Percentiles rank a stretch among this genome's conserved stretches.
Conservation (phyloP, 2,888 invertebrate genomes). For the Caenorhabditis sp. region DNA sequence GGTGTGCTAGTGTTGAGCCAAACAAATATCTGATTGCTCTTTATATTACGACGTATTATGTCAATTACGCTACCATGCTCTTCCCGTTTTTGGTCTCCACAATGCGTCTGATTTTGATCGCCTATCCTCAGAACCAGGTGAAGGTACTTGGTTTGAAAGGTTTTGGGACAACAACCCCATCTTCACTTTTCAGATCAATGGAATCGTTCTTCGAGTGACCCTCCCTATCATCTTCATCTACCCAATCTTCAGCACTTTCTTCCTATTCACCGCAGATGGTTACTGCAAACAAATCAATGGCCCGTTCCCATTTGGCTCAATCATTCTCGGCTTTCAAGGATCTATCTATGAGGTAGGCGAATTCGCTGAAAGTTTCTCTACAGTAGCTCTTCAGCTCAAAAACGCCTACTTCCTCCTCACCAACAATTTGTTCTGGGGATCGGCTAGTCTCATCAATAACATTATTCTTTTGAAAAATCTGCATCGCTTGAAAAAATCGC, state of each 20-base stretch:
- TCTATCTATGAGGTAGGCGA: slow-evolving; percentile 20
- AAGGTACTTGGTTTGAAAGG: too few species aligned
- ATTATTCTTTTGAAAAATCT: slow-evolving; percentile 27
- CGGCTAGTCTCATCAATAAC: slow-evolving; percentile 22
- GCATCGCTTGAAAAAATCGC: background rate
- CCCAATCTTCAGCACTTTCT: slow-evolving; percentile 37
- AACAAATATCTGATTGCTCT: slow-evolving; percentile 28
- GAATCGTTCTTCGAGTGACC: slow-evolving; percentile 4
- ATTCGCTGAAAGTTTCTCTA: too few species aligned
- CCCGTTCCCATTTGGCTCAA: slow-evolving; percentile 44
- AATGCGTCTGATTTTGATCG: slow-evolving; percentile 24
- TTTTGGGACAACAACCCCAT: too few species aligned
- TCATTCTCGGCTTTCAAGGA: slow-evolving; percentile 29
- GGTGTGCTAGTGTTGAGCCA: slow-evolving; percentile 35
- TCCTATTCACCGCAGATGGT: slow-evolving; percentile 34
- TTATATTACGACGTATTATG: slow-evolving; percentile 31
- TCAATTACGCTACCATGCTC: slow-evolving; percentile 44
- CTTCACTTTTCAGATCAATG: slow-evolving; percentile 29
- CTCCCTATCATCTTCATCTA: slow-evolving; percentile 44
- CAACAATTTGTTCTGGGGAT: slow-evolving; percentile 45
- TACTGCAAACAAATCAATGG: slow-evolving; percentile 30
- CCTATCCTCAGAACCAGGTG: slow-evolving; percentile 25
- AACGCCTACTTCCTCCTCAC: slow-evolving; percentile 25
- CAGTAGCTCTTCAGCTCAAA: slow-evolving; percentile 21
- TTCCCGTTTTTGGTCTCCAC: slow-evolving; percentile 39